Base-by-base conservation (phyloP, 2,888 invertebrate species). In the Heliconius sara region DNA sequence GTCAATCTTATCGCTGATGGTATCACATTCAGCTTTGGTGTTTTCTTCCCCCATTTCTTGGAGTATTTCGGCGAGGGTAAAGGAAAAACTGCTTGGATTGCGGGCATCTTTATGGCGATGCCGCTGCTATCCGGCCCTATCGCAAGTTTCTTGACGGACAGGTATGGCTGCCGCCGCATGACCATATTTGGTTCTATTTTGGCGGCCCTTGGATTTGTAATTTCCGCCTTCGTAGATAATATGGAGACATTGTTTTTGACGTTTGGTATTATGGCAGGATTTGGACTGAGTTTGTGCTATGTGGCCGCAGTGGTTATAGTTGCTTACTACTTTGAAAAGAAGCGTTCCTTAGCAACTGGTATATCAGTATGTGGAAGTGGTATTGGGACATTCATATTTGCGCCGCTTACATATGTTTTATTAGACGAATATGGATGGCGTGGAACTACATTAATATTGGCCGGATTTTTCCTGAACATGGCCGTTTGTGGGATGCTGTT, bases 1-100 rank as follows among this genome's bases (percentile, higher is more conserved):
- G 97, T 98, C 83, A 98, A 98, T 90, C 95, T 98, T 83, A 98
- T 99, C 86, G 98, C 98, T 66, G 99, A 99, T 90, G 99, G 99
- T 4, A 97, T 98, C 84, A 98, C 98, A 0, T 98, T 98, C 93
- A 98, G 98, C 83, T 99, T 99, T 91, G 99, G 99, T 78, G 97
- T 99, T 7, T 97, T 99, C 87, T 98, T 96, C 91, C 97, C 97
- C 3, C 97, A 98, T 88, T 97, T 99, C 87, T 95, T 98, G 79
- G 96, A 97, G 85, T 97, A 98, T 90, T 99, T 98, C 92, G 97
- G 97, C 72, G 97, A 97, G 88, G 97, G 97, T 76, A 97, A 98
- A 86, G 97, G 98, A 78, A 97, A 98, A 88, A 98, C 99, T 0
- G 98, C 98, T 5, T 97, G 98, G 97, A 97, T 99, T 82, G 98